These are phyloP conservation scores for Spongia lamella DNA, from an alignment of 37 sponge, comb jelly and placozoan genomes.

Conservation along the genomic window DNA sequence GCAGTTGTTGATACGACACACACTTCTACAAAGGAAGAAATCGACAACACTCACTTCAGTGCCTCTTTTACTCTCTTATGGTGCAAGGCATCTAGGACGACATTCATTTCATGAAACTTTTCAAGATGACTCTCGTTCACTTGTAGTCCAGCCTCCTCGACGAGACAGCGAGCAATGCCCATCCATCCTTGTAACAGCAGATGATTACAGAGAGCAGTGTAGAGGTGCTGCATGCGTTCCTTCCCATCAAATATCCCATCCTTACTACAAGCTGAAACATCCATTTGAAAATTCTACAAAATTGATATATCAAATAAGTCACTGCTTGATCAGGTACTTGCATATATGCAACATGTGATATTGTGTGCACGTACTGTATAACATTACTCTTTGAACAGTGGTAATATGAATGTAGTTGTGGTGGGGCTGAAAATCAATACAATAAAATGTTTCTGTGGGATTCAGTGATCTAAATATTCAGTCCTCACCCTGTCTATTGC, in stretches of 20 bases:
- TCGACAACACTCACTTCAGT: constrained; percentile 44
- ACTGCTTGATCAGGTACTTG: neutral
- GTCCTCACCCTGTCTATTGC: constrained; percentile 77
- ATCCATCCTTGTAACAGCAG: constrained; percentile 81
- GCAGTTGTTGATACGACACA: no score
- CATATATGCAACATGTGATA: neutral
- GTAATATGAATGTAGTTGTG: no score
- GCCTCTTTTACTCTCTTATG: constrained; percentile 53
- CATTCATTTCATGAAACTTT: constrained; percentile 70
- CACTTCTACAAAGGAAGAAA: neutral
- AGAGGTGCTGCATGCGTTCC: constrained; percentile 24
- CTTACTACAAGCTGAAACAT: constrained; percentile 41
- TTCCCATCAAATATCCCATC: constrained; percentile 50
- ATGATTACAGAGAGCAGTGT: constrained; percentile 74
- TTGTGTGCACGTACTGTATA: neutral
- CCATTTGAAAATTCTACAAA: constrained; percentile 65
- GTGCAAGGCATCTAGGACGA: constrained; percentile 63
- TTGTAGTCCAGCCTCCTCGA: constrained; percentile 55
- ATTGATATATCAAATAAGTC: neutral
- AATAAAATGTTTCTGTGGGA: neutral
- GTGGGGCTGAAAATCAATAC: no score
- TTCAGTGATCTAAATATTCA: neutral
- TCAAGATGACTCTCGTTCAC: constrained; percentile 41
- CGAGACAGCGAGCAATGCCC: constrained; percentile 55
- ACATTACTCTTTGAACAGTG: no score